Conservation (phyloP, 2,113 vertebrate species). For the Rhinoderma darwinii region DNA sequence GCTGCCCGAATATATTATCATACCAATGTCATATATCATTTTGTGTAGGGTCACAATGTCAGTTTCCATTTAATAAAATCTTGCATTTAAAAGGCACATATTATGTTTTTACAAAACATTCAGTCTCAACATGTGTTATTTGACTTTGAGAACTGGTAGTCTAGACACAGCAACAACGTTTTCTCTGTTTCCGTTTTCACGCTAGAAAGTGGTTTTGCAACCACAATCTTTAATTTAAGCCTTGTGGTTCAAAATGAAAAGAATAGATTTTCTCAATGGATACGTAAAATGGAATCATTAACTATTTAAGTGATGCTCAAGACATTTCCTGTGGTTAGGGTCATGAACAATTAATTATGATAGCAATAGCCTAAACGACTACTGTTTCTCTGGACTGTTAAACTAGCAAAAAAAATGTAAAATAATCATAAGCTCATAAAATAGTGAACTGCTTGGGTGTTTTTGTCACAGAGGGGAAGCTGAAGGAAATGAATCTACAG, state of each 20-base stretch:
- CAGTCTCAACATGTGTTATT: conserved; percentile 9
- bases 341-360: conserved; percentile 28
- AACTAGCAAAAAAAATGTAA: background rate
- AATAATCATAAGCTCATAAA: background rate
- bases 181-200: conserved; percentile 29
- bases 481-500: conserved; percentile 43
- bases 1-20: background rate
- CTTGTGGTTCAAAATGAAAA: conserved; percentile 55
- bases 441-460: conserved; percentile 27
- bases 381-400: background rate
- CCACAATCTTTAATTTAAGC: conserved; percentile 56
- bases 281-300: conserved; percentile 42
- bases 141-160: conserved; percentile 18
- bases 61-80: conserved; percentile 10
- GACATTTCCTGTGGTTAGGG: conserved; percentile 53
- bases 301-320: conserved; percentile 36
- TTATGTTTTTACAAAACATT: background rate
- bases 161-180: conserved; percentile 44
- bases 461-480: background rate
- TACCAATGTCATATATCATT: background rate
- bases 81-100: background rate
- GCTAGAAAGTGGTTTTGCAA: conserved; percentile 48
- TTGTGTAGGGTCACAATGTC: background rate
- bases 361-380: background rate
- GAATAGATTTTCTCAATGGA: conserved; percentile 50